These are phyloP conservation scores for Sturmia bella DNA, from an alignment of 2,888 invertebrate species.

Conservation along the genomic window DNA sequence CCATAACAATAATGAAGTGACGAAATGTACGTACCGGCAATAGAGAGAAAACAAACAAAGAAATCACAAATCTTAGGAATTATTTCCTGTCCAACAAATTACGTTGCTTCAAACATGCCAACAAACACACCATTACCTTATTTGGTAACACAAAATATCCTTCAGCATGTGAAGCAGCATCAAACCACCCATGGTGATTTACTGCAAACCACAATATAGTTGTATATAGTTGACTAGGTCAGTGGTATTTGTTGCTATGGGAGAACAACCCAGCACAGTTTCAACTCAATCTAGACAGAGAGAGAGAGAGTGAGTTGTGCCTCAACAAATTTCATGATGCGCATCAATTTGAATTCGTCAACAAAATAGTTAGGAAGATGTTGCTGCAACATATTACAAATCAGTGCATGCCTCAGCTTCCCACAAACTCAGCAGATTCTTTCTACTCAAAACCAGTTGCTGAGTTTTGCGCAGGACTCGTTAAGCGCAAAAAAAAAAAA, in stretches of 20 bases:
- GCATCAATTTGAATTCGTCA: conserved; percentile 10
- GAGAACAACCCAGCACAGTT: conserved; percentile 13
- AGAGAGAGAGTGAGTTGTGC: no score
- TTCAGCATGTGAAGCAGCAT: background rate
- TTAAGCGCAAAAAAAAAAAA: background rate
- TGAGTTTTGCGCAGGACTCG: conserved; percentile 56
- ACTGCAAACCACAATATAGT: background rate
- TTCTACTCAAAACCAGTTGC: conserved; percentile 49
- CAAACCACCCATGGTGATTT: background rate
- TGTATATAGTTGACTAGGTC: conserved; percentile 69
- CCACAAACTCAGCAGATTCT: background rate
- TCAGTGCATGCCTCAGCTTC: background rate
- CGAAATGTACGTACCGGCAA: no score
- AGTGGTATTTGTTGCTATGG: conserved; percentile 45
- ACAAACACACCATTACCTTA: conserved; percentile 10
- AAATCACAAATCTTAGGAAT: background rate
- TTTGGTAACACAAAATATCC: conserved; percentile 34
- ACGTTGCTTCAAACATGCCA: conserved; percentile 10
- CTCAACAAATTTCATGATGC: conserved; percentile 42
- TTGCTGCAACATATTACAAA: conserved; percentile 45
- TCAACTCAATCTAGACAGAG: conserved; percentile 3
- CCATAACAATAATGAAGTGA: no score
- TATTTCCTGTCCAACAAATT: background rate
- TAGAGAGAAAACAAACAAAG: background rate
- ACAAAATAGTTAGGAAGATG: conserved; percentile 14